These are phyloP conservation scores for Margaritifera margaritifera DNA, from an alignment of 2,888 invertebrate genomes.

Conservation along the genomic window DNA sequence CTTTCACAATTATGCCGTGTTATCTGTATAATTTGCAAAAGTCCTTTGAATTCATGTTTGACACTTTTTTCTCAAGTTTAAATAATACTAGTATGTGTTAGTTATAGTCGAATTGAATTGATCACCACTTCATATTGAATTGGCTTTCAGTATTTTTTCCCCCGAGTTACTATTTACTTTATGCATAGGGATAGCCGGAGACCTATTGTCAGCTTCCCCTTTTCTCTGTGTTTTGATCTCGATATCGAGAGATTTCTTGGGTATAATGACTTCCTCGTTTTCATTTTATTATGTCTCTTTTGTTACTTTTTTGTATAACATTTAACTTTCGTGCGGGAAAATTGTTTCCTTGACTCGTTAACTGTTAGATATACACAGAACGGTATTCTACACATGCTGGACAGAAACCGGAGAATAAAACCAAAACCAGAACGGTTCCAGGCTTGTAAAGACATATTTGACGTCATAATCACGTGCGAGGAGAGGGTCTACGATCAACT, in stretches of 20 bases:
- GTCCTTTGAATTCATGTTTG: no score
- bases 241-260: background rate
- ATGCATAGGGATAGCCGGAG: no score
- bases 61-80: no score
- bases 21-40: no score
- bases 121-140: no score
- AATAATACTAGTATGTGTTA: no score
- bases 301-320: background rate
- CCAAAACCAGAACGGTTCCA: constrained; percentile 95
- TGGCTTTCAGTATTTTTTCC: no score
- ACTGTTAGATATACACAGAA: constrained; percentile 89
- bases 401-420: constrained; percentile 96
- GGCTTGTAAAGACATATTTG: constrained; percentile 88
- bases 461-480: constrained; percentile 96
- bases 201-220: background rate
- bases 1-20: no score
- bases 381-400: constrained; percentile 97
- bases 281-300: background rate
- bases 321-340: background rate
- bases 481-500: constrained; percentile 99
- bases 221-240: constrained; percentile 3
- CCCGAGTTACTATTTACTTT: no score
- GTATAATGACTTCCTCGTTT: no score
- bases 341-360: constrained; percentile 11
- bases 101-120: no score